phyloP scores from a whole-genome alignment of 2,113 vertebrate genomes.

The Oriolus oriolus region DNA sequence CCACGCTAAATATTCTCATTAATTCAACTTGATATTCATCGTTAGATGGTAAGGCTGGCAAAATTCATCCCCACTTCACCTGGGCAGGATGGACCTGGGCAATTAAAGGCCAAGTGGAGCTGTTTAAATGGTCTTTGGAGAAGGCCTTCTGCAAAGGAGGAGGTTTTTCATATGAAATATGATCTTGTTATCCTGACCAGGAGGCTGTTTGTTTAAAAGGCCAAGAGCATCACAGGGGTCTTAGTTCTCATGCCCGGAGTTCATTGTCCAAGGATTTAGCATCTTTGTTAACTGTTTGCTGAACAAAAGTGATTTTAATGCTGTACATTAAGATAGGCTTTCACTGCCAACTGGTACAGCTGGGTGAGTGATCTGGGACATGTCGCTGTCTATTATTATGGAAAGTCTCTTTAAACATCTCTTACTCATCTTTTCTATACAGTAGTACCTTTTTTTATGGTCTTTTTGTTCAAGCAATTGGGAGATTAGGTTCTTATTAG shows the following conservation, averaged over 20 bases:
- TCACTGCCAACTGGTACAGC: background rate
- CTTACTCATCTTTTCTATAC: background rate
- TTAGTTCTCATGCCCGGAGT: background rate
- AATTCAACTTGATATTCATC: background rate
- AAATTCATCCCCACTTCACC: background rate
- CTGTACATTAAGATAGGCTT: background rate
- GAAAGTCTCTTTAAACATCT: background rate
- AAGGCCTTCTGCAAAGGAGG: background rate
- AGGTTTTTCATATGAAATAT: background rate
- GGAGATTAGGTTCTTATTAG: background rate
- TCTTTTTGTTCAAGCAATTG: background rate
- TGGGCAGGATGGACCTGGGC: background rate
- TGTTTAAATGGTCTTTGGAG: background rate
- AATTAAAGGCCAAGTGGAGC: background rate
- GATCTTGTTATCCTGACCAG: background rate
- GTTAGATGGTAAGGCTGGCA: background rate
- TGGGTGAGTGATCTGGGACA: background rate
- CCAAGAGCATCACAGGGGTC: background rate
- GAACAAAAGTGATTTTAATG: background rate
- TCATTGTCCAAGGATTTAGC: background rate
- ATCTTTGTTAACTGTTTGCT: background rate
- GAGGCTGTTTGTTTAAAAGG: background rate
- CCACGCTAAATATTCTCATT: background rate
- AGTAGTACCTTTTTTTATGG: background rate
- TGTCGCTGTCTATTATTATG: fast-evolving